Evolutionary conservation across 2,888 invertebrate genomes (phyloP).

Genomic region (Hydropsyche betteni): DNA sequence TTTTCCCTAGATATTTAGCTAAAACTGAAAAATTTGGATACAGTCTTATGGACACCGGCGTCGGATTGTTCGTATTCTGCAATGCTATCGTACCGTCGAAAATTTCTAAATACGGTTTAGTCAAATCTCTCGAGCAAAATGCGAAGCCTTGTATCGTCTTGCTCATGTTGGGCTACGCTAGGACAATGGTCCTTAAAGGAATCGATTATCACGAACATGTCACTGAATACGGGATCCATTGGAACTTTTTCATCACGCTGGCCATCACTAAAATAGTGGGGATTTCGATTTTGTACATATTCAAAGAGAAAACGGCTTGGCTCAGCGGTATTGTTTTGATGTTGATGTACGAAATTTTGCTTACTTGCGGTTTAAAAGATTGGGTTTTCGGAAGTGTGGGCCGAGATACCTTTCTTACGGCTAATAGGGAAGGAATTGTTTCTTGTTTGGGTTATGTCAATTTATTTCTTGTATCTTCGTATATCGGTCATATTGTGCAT

Average conservation of each 20-base stretch:
- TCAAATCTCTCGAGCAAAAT: slow-evolving; percentile 53
- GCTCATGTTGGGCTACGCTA: slow-evolving; percentile 69
- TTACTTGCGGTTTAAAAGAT: slow-evolving; percentile 71
- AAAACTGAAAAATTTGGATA: slow-evolving; percentile 89
- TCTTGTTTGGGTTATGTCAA: slow-evolving; percentile 87
- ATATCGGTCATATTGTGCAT: slow-evolving; percentile 68
- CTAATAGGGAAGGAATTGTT: slow-evolving; percentile 92
- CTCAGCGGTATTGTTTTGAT: slow-evolving; percentile 67
- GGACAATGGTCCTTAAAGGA: slow-evolving; percentile 69
- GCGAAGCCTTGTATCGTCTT: slow-evolving; percentile 59
- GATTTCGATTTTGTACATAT: slow-evolving; percentile 67
- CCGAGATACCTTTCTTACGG: slow-evolving; percentile 72
- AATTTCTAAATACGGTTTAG: slow-evolving; percentile 56
- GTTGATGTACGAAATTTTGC: slow-evolving; percentile 71
- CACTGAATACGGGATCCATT: slow-evolving; percentile 95
- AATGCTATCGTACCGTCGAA: slow-evolving; percentile 80
- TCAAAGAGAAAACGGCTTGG: slow-evolving; percentile 65
- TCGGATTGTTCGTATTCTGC: slow-evolving; percentile 84
- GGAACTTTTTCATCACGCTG: slow-evolving; percentile 98
- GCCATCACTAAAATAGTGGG: slow-evolving; percentile 82
- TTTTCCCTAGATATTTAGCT: slow-evolving; percentile 85
- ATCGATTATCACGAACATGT: slow-evolving; percentile 87
- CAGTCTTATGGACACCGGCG: slow-evolving; percentile 95
- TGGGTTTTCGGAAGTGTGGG: slow-evolving; percentile 73
- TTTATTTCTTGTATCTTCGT: slow-evolving; percentile 80